These are phyloP conservation scores for Yponomeuta malinellus DNA, from an alignment of 2,888 invertebrate genomes.

Conservation along the genomic window DNA sequence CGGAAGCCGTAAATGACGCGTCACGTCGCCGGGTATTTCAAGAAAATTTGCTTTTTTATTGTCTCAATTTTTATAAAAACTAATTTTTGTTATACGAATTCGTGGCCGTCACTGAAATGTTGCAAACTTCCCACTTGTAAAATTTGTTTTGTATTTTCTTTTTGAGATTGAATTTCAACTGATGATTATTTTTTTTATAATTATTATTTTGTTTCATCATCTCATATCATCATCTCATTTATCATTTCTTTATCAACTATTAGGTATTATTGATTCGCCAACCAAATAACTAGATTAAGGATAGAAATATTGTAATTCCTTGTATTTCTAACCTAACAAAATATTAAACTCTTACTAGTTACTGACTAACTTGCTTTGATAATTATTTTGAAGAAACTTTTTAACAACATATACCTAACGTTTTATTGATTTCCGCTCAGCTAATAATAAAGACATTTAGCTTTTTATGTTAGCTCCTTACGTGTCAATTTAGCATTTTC, in stretches of 20 bases:
- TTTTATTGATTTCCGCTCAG: slow-evolving; percentile 25
- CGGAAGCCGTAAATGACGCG: neutral
- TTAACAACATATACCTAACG: slow-evolving; percentile 20
- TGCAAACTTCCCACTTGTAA: neutral
- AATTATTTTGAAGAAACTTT: slow-evolving; percentile 8
- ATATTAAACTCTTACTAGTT: slow-evolving; percentile 1
- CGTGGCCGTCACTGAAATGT: neutral
- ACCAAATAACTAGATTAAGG: neutral
- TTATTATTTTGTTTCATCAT: neutral
- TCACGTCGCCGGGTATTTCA: neutral
- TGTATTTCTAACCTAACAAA: neutral
- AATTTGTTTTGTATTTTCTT: neutral
- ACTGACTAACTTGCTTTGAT: slow-evolving; percentile 12
- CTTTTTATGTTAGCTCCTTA: slow-evolving; percentile 38
- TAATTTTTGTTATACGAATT: neutral
- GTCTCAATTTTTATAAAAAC: too few species aligned
- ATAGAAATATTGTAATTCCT: neutral
- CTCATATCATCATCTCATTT: neutral
- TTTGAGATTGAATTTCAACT: neutral
- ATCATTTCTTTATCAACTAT: neutral
- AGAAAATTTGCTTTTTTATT: too few species aligned
- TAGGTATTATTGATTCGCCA: neutral
- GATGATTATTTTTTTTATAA: neutral
- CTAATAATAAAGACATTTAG: slow-evolving; percentile 26
- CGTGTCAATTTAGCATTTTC: slow-evolving; percentile 5